phyloP scores from a whole-genome alignment of 2,113 vertebrate genomes.

The Nerophis lumbriciformis region DNA sequence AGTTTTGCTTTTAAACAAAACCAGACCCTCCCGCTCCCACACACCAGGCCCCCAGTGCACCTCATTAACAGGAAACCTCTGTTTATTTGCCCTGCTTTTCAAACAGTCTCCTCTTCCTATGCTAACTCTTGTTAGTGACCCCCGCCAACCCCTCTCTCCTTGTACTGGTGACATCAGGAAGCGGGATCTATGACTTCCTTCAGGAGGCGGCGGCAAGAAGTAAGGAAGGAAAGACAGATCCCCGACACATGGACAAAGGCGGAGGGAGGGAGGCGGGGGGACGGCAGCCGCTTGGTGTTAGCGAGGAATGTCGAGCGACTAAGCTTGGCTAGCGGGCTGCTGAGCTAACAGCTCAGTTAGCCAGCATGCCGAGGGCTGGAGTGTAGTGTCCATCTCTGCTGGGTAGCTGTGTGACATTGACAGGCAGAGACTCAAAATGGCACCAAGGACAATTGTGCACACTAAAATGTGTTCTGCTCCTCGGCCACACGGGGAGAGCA shows the following conservation, averaged over 20 bases:
- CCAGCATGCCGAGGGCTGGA: conserved; percentile 23
- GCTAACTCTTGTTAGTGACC: conserved; percentile 52
- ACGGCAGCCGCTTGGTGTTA: conserved; percentile 39
- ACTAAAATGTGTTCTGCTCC: conserved; percentile 30
- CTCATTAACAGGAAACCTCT: conserved; percentile 75
- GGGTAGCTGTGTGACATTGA: conserved; percentile 45
- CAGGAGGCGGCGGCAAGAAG: conserved; percentile 48
- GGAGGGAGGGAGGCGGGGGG: conserved; percentile 2
- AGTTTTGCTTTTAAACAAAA: conserved; percentile 62
- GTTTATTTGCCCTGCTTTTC: conserved; percentile 72
- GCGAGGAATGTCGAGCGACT: conserved; percentile 60
- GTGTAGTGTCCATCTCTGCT: conserved; percentile 34
- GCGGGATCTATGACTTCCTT: conserved; percentile 65
- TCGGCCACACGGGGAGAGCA: conserved; percentile 36
- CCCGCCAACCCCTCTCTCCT: background rate
- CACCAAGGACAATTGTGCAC: conserved; percentile 12
- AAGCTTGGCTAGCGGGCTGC: conserved; percentile 38
- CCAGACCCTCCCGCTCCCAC: conserved; percentile 59
- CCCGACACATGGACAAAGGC: conserved; percentile 50
- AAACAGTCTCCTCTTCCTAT: conserved; percentile 69
- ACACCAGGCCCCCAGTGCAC: conserved; percentile 51
- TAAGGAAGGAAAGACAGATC: conserved; percentile 49
- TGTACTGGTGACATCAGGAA: conserved; percentile 53
- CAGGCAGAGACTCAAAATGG: conserved; percentile 43
- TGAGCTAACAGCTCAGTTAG: conserved; percentile 56